A percentile compares a stretch with the other conserved stretches of the same genome.
phyloP scores from a whole-genome alignment of 2,797 vertebrate species.

The Lates japonicus region DNA sequence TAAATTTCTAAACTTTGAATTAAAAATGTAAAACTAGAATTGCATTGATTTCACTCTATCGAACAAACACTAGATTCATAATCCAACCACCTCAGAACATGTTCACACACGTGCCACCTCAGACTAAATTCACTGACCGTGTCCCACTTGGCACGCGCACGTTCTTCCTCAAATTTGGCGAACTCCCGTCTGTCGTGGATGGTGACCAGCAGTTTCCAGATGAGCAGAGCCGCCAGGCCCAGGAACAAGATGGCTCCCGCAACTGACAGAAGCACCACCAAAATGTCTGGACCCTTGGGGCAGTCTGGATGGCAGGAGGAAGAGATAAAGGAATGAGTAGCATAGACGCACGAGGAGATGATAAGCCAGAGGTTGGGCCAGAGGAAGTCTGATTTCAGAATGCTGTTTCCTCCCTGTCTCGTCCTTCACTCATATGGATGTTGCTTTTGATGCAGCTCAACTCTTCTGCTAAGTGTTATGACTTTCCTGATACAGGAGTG shows the following conservation, averaged over 20 bases:
- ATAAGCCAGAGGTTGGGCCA: conserved; percentile 21
- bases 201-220: conserved; percentile 98
- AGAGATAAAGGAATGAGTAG: conserved; percentile 43
- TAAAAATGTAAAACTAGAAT: neutral
- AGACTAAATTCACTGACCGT: conserved; percentile 87
- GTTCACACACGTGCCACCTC: neutral
- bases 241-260: conserved; percentile 95
- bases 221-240: conserved; percentile 91
- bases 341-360: neutral
- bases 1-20: neutral
- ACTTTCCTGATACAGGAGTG: neutral
- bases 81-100: neutral
- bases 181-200: conserved; percentile 97
- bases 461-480: neutral
- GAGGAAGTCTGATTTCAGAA: conserved; percentile 39
- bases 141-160: conserved; percentile 96
- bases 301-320: conserved; percentile 87
- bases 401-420: conserved; percentile 11
- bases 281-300: conserved; percentile 92
- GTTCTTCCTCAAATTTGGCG: conserved; percentile 96
- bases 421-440: neutral
- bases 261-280: conserved; percentile 94
- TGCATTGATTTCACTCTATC: neutral
- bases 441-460: neutral
- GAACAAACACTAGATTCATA: neutral